Evolutionary conservation across 2,888 invertebrate species (phyloP), one percentile per base, ranked within the genome.

Genomic region (Eubasilissa splendida): DNA sequence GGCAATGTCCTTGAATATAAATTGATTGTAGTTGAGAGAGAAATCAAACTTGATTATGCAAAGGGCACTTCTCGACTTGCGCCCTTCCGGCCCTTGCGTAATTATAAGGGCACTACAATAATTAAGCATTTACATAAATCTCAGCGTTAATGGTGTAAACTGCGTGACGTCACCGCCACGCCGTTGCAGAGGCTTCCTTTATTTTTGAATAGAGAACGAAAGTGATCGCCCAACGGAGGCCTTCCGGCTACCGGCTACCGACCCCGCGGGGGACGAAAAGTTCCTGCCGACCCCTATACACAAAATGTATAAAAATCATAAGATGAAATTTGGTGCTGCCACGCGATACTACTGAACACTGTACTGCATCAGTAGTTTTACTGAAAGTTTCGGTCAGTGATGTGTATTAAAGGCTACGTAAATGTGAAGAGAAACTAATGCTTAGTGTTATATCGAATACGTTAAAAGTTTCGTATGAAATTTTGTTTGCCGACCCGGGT

Each of bases 121-220:
- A 77, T 77, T 77, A 77, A 58, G 66, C 53, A 68, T 77, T 77
- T 77, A 68, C 77, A 77, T 77, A 77, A 76, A 73, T 73, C 71
- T 73, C 71, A 7, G 71, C 71, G 56, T 56, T 73, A 73, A 73
- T 73, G 71, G 71, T 22, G 71, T 73, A 73, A 58, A 73, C 71
- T 42, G 74, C 53, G 75, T 77, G 82, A 82, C 74, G 77, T 80
- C 77, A 82, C 79, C 42, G 58, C 58, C 80, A 82, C 79, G 65
- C 63, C 71, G 68, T 52, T 65, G 76, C 79, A 81, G 70, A 75
- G 65, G 77, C 73, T 78, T 82, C 68, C 77, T 79, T 79, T 77
- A 82, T 74, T 78, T 73, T 70, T 75, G 80, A 70, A 82, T 63
- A 77, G 70, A 82, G 77, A 75, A 82, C 73, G 76, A 80, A 79